Evolutionary conservation across 1,140 invertebrate genomes (phyloP).

Genomic region (Papilio polyxenes): DNA sequence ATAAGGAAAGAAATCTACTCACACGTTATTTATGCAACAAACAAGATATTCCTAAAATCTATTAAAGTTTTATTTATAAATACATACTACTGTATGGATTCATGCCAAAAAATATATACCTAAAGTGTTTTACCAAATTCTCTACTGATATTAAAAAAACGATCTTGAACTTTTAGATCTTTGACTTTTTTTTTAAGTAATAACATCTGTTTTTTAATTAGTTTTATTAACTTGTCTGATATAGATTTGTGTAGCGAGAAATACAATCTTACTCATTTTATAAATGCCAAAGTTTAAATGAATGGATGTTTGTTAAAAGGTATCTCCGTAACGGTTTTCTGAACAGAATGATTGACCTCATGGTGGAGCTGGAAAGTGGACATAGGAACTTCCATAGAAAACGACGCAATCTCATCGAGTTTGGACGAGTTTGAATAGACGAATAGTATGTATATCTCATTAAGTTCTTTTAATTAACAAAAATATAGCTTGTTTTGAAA

Average conservation of each 20-base stretch:
- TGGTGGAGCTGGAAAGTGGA: no score
- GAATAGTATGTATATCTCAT: no score
- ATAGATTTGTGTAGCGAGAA: not conserved
- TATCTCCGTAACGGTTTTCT: no score
- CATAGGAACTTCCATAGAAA: no score
- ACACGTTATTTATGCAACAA: not conserved
- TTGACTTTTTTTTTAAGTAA: not conserved
- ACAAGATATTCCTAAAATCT: not conserved
- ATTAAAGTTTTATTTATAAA: not conserved
- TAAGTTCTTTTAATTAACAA: no score
- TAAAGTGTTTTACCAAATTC: not conserved
- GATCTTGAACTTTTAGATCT: not conserved
- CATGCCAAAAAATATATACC: conserved; percentile 9
- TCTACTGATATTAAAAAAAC: conserved; percentile 1
- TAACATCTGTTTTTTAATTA: not conserved
- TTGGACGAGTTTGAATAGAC: no score
- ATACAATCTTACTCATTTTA: no score
- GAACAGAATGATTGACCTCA: no score
- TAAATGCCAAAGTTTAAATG: no score
- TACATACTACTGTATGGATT: not conserved
- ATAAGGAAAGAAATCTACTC: not conserved
- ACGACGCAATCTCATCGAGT: no score
- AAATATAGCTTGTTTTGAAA: no score
- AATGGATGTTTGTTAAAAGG: no score
- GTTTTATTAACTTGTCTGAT: not conserved